These are phyloP conservation scores for Misgurnus anguillicaudatus DNA, from an alignment of 2,113 vertebrate species.

Conservation along the genomic window DNA sequence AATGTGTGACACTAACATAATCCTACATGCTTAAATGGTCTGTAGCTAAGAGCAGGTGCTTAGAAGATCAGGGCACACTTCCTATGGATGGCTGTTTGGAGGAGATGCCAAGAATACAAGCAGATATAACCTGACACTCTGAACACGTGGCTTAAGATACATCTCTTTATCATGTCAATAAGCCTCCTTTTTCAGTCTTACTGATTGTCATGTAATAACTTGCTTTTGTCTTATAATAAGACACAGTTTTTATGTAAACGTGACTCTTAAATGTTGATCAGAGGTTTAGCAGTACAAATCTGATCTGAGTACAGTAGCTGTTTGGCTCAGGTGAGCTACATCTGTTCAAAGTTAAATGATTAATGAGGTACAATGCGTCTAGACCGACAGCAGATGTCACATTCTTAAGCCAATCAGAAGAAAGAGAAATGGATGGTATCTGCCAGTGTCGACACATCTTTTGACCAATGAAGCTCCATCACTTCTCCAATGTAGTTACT, in stretches of 20 bases:
- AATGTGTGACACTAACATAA: not conserved
- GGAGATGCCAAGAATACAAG: not conserved
- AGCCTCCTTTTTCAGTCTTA: not conserved
- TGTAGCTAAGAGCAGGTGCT: not conserved
- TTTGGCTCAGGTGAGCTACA: not conserved
- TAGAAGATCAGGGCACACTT: not conserved
- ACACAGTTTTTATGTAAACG: not conserved
- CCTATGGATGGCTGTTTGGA: not conserved
- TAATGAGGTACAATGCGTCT: constrained; percentile 15
- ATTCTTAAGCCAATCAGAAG: not conserved
- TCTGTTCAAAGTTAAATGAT: constrained; percentile 34
- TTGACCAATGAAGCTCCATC: not conserved
- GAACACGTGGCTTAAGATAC: no score
- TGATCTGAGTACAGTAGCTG: constrained; percentile 1
- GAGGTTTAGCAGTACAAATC: not conserved
- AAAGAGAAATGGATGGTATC: not conserved
- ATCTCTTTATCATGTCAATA: not conserved
- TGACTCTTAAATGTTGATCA: not conserved
- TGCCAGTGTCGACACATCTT: not conserved
- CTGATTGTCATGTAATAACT: not conserved
- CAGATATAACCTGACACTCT: not conserved
- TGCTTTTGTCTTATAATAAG: not conserved
- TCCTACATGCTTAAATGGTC: not conserved
- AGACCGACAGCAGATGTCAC: constrained; percentile 38
- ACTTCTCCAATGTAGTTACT: not conserved